Base-by-base conservation (phyloP, 2,797 vertebrate genomes). In the Myiothlypis chrysogaster region DNA sequence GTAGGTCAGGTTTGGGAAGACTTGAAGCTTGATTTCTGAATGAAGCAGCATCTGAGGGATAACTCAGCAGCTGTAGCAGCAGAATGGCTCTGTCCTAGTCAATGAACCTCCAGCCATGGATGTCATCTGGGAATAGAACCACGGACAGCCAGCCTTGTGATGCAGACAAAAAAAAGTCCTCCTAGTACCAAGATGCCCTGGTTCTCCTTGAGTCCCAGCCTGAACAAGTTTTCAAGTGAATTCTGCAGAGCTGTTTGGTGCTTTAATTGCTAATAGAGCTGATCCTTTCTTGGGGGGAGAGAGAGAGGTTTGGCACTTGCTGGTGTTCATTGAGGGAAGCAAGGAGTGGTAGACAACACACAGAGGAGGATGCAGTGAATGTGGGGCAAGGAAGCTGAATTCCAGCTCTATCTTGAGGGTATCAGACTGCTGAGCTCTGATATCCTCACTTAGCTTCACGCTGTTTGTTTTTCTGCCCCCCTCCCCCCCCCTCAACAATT, bases 401-500 rank as follows among this genome's bases (percentile, higher is more conserved):
- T 80, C 77, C 55, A 83, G 52, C 59, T 87, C 75, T 64, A 0
- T 87, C 60, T 87, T 68, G 63, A 80, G 71, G 41, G 25, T 39
- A 28, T 83, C 88, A 77, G 53, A 32, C 60, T 24, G 21, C 88
- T 93, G 71, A 91, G 76, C 71, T 94, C 75, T 66, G 44, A 79
- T 85, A 80, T 63, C 83, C 76, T 90, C 83, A 85, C 92, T 93
- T 93, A 89, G 91, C 60, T 83, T 95, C 96, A 95, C 1, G 44
- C 95, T 94, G 95, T 94, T 97, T 97, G 90, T 89, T 95, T 86
- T 90, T 57, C 81, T 57, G 22, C 46, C 24, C 5, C 59, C 66
- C 27, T 25, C 18, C 7, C 37, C 53, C 61, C 65, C 92, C 66
- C 87, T 76, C 85, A 79, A 93, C 94, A 95, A 97, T 96, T 97